A percentile compares a stretch with the other conserved stretches of the same genome.
These are phyloP conservation scores for Scaptomyza graminum DNA, from an alignment of 1,140 invertebrate species.

Conservation along the genomic window DNA sequence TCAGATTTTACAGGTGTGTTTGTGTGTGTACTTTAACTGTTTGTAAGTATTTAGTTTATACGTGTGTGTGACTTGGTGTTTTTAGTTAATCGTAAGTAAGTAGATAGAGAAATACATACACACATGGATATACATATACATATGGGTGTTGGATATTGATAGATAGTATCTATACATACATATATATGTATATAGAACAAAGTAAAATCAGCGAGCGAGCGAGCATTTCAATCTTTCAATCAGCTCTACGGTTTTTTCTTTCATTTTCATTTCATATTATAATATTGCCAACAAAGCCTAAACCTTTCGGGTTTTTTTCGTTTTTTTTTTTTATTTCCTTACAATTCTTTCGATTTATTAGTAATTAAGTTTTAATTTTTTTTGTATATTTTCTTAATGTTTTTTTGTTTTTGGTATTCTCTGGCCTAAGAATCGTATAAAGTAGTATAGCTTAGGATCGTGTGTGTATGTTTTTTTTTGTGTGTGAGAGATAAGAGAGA, in stretches of 20 bases:
- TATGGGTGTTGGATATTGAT: constrained; percentile 22
- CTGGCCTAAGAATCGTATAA: constrained; percentile 29
- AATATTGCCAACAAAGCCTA: constrained; percentile 41
- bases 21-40: constrained; percentile 16
- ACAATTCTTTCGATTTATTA: constrained; percentile 14
- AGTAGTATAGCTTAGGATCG: constrained; percentile 23
- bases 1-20: constrained; percentile 35
- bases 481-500: constrained; percentile 37
- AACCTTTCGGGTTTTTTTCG: constrained; percentile 6
- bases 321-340: background rate
- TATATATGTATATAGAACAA: constrained; percentile 40
- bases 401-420: constrained; percentile 23
- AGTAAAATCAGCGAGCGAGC: constrained; percentile 82
- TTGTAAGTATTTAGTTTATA: background rate
- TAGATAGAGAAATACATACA: constrained; percentile 43
- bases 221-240: constrained; percentile 44
- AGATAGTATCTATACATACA: background rate
- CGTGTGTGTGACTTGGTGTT: constrained; percentile 10
- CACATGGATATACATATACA: constrained; percentile 38
- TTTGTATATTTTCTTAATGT: constrained; percentile 26
- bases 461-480: constrained; percentile 15
- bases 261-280: constrained; percentile 9
- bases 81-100: constrained; percentile 35
- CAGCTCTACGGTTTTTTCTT: constrained; percentile 43
- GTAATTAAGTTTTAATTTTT: constrained; percentile 27